A percentile compares a stretch with the other conserved stretches of the same genome.
These are phyloP conservation scores for Heliocidaris tuberculata DNA, from an alignment of 35 echinoderm and acorn worm species.

Conservation along the genomic window DNA sequence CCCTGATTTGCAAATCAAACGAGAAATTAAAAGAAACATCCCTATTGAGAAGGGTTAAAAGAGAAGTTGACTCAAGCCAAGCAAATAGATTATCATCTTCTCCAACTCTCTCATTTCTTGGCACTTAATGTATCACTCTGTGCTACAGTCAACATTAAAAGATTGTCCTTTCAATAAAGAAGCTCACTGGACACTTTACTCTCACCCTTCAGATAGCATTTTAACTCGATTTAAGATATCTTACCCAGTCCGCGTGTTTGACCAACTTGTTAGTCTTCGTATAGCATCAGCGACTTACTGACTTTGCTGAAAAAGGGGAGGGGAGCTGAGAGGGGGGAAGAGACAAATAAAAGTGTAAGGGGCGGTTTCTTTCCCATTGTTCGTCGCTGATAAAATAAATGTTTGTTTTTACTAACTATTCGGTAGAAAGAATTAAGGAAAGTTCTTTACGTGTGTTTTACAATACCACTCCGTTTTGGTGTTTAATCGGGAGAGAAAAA, in stretches of 20 bases:
- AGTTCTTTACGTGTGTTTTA: background rate
- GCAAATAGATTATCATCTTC: conserved; percentile 19
- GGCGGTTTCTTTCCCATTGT: background rate
- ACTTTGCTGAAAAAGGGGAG: background rate
- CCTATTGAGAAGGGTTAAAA: background rate
- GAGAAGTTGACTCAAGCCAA: background rate
- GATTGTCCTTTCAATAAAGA: background rate
- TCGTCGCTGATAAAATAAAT: background rate
- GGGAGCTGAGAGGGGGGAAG: background rate
- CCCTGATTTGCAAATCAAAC: conserved; percentile 26
- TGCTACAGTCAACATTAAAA: conserved; percentile 8
- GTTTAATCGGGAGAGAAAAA: background rate
- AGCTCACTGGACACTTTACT: conserved; percentile 33
- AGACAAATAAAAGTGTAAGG: background rate
- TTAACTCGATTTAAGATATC: conserved; percentile 47
- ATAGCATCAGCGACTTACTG: conserved; percentile 7
- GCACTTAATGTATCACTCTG: conserved; percentile 47
- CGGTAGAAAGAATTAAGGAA: background rate
- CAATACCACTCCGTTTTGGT: background rate
- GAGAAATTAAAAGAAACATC: conserved; percentile 10
- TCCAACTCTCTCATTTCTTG: conserved; percentile 13
- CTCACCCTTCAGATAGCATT: background rate
- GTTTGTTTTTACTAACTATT: conserved; percentile 26
- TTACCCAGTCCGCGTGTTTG: background rate
- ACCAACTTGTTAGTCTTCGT: background rate